Evolutionary conservation across 2,797 vertebrate genomes (phyloP).

Genomic region (Glyptemys insculpta): DNA sequence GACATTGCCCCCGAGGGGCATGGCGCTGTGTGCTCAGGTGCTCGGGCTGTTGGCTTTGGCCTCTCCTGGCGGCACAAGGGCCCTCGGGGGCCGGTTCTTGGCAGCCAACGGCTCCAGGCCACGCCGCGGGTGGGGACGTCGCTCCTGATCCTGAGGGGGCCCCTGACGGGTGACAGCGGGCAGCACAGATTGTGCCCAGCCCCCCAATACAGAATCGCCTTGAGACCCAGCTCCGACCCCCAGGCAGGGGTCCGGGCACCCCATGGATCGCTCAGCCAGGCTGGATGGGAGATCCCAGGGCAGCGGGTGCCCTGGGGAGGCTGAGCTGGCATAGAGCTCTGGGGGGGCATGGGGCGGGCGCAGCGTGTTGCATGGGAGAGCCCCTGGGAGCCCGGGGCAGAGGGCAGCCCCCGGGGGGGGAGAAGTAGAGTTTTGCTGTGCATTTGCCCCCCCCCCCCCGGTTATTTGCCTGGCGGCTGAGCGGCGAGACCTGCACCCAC

Average conservation of each 20-base stretch:
- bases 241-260: too few species aligned
- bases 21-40: background rate
- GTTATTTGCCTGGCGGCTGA: background rate
- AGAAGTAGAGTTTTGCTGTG: background rate
- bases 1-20: background rate
- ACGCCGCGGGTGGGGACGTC: too few species aligned
- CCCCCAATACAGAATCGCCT: accelerated
- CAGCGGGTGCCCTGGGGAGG: background rate
- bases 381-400: background rate
- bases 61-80: background rate
- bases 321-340: background rate
- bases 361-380: background rate
- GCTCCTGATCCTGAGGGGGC: background rate
- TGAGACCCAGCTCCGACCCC: background rate
- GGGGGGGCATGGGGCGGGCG: background rate
- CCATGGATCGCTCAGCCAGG: background rate
- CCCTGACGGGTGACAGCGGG: too few species aligned
- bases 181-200: background rate
- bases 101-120: background rate
- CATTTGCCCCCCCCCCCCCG: accelerated
- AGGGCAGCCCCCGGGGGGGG: background rate
- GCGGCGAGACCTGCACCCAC: too few species aligned
- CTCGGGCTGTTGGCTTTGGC: background rate
- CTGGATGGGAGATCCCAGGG: too few species aligned
- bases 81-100: too few species aligned